A percentile compares a stretch with the other conserved stretches of the same genome.
phyloP scores from a whole-genome alignment of 2,113 vertebrate species.

The Peromyscus leucopus region DNA sequence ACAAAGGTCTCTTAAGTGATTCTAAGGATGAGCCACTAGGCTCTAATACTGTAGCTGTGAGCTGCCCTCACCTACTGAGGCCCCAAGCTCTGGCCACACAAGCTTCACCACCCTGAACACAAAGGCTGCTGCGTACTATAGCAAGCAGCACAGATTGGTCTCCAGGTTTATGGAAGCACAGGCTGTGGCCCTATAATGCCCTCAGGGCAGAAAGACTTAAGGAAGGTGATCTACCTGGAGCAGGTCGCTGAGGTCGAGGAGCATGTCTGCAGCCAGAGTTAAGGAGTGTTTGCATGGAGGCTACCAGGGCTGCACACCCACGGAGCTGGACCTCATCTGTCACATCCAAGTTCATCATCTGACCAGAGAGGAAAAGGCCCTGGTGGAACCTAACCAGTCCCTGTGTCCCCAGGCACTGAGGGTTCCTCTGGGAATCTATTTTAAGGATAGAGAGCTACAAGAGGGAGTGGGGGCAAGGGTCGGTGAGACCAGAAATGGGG shows the following conservation, averaged over 20 bases:
- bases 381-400: neutral
- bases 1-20: neutral
- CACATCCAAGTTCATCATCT: rapidly evolving
- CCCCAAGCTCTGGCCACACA: neutral
- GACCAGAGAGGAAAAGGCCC: neutral
- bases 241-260: slow-evolving; percentile 97
- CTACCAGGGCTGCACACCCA: neutral
- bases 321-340: neutral
- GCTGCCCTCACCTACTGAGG: neutral
- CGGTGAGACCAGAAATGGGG: neutral
- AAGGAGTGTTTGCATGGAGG: slow-evolving; percentile 82
- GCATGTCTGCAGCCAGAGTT: slow-evolving; percentile 93
- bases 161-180: too few species aligned
- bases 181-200: neutral
- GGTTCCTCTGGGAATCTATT: too few species aligned
- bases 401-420: rapidly evolving
- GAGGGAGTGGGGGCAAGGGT: neutral
- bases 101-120: neutral
- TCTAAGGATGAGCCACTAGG: neutral
- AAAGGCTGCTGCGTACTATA: neutral
- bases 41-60: neutral
- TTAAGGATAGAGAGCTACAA: neutral
- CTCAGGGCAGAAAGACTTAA: neutral
- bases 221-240: slow-evolving; percentile 91
- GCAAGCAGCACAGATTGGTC: neutral